Percentiles rank a stretch among this genome's conserved stretches.
phyloP scores from a whole-genome alignment of 2,113 vertebrate genomes.

The Rattus rattus region DNA sequence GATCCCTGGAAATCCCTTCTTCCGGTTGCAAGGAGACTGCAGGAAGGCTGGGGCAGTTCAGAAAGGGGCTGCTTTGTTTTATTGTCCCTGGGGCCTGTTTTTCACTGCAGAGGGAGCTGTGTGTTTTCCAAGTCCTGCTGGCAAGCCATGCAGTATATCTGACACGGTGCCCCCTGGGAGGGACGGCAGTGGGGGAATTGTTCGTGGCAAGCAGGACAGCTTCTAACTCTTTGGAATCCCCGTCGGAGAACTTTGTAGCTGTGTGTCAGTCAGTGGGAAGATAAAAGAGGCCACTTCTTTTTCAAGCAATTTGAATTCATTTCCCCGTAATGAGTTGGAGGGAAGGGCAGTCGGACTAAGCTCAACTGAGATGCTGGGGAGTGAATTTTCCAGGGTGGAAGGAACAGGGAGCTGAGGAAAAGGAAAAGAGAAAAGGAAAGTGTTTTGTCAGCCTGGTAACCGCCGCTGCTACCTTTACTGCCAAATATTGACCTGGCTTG shows the following conservation, averaged over 20 bases:
- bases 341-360: conserved; percentile 37
- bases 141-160: conserved; percentile 41
- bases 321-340: conserved; percentile 53
- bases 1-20: neutral
- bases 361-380: neutral
- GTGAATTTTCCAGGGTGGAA: neutral
- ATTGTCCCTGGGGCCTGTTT: conserved; percentile 59
- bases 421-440: too few relatives aligned
- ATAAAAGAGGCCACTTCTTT: conserved; percentile 68
- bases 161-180: conserved; percentile 55
- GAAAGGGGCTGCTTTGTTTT: conserved; percentile 72
- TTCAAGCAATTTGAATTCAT: conserved; percentile 71
- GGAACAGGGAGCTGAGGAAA: neutral
- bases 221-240: conserved; percentile 66
- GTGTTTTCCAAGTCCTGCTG: neutral
- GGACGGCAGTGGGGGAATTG: conserved; percentile 16
- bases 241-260: conserved; percentile 60
- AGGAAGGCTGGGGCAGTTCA: conserved; percentile 41
- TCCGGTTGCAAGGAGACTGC: conserved; percentile 25
- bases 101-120: conserved; percentile 32
- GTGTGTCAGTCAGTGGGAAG: conserved; percentile 63
- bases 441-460: neutral
- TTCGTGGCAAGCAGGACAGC: conserved; percentile 29
- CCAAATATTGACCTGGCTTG: fast-evolving
- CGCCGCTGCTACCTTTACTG: neutral